Evolutionary conservation across 1,140 invertebrate species (phyloP).

Genomic region (Drosophila aff.): DNA sequence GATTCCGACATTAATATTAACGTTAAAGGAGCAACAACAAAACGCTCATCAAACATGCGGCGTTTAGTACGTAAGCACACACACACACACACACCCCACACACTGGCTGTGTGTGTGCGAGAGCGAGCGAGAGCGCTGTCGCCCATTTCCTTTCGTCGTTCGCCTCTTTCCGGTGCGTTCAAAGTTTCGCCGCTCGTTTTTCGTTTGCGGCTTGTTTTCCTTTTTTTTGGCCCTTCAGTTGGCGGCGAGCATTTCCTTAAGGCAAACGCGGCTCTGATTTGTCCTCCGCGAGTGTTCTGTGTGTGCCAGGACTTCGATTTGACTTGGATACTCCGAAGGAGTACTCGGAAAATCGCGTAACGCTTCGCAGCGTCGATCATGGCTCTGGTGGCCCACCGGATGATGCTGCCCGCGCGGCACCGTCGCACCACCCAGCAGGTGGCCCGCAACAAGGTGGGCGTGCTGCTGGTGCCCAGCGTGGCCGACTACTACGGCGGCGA

Average conservation of each 20-base stretch:
- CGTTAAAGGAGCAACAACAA: slow-evolving; percentile 65
- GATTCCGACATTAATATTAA: slow-evolving; percentile 80
- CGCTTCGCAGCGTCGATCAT: slow-evolving; percentile 41
- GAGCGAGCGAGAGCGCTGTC: slow-evolving; percentile 34
- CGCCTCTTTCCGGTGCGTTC: slow-evolving; percentile 72
- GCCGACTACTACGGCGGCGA: slow-evolving; percentile 59
- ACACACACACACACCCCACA: not conserved
- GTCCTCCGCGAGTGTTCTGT: slow-evolving; percentile 18
- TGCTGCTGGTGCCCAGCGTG: slow-evolving; percentile 70
- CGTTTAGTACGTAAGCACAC: slow-evolving; percentile 59
- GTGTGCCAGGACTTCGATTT: not conserved
- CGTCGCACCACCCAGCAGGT: slow-evolving; percentile 61
- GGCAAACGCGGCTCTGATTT: slow-evolving; percentile 65
- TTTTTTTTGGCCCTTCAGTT: slow-evolving; percentile 62
- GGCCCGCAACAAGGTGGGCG: slow-evolving; percentile 76
- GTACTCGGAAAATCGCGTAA: not conserved
- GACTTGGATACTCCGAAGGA: not conserved
- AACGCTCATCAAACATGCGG: slow-evolving; percentile 75
- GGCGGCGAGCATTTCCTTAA: slow-evolving; percentile 70
- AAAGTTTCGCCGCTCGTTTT: slow-evolving; percentile 63
- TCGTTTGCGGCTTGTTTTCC: slow-evolving; percentile 50
- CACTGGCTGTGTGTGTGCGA: slow-evolving; percentile 16
- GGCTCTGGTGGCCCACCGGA: slow-evolving; percentile 80
- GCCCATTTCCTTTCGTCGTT: slow-evolving; percentile 60
- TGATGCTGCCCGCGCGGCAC: slow-evolving; percentile 73